Percentiles rank a stretch among this genome's conserved stretches.
phyloP scores from a whole-genome alignment of 1,140 invertebrate genomes.

The Palaemon carinicauda region DNA sequence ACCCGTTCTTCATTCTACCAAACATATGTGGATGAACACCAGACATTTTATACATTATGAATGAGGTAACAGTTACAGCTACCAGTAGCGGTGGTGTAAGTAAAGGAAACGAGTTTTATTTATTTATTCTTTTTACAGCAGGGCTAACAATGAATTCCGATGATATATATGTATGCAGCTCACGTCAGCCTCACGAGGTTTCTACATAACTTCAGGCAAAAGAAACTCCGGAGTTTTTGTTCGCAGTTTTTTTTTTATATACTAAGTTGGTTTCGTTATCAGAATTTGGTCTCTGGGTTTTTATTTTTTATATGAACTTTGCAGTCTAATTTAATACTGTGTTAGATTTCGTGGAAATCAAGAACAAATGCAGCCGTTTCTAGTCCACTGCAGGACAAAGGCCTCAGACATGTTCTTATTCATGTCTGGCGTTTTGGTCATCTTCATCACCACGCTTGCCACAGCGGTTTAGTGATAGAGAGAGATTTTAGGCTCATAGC shows the following conservation, averaged over 20 bases:
- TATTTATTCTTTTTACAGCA: not conserved
- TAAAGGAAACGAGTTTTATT: not conserved
- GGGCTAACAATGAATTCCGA: slow-evolving; percentile 22
- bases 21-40: slow-evolving; percentile 37
- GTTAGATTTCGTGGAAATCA: no score
- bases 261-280: not conserved
- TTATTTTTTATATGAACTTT: no score
- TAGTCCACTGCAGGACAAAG: no score
- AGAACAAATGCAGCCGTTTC: no score
- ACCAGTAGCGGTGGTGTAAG: not conserved
- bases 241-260: no score
- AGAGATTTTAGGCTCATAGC: no score
- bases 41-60: slow-evolving; percentile 44
- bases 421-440: no score
- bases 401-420: no score
- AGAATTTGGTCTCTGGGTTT: no score
- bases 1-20: slow-evolving; percentile 27
- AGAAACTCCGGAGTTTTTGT: not conserved
- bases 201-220: not conserved
- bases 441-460: no score
- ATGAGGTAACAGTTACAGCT: slow-evolving; percentile 3
- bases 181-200: not conserved
- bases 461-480: no score
- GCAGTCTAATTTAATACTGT: no score
- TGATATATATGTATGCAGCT: slow-evolving; percentile 42